Evolutionary conservation across 2,113 vertebrate species (phyloP), one percentile per base, ranked within the genome.

Genomic region (Sigmodon hispidus): DNA sequence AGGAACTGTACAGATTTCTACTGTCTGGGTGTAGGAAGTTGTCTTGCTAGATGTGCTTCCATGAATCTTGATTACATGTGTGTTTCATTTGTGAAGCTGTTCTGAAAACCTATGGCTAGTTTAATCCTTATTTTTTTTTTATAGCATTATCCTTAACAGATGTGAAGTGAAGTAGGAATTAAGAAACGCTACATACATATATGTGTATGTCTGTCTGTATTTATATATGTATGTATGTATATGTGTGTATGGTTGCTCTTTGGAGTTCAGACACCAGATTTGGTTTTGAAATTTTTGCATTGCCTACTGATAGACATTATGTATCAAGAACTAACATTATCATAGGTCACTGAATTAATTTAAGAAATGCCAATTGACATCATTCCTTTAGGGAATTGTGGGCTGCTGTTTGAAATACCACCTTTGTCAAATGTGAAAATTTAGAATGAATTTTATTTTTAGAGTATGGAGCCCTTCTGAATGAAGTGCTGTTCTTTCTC

Each of bases 331-430:
- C 98, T 98, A 88, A 43, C 98, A 99, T 99, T 99, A 99, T 97
- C 99, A 98, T 99, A 99, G 99, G 99, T 99, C 99, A 99, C 98
- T 99, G 99, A 99, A 99, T 99, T 99, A 98, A 99, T 99, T 99
- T 99, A 98, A 97, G 98, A 99, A 99, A 99, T 99, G 98, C 98
- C 99, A 99, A 98, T 99, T 98, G 98, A 98, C 98, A 97, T 98
- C 98, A 98, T 99, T 98, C 98, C 99, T 99, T 98, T 92, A 94
- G 98, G 98, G 99, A 98, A 95, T 97, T 98, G 65, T 94, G 48
- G 75, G 36, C 61, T 90, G 72, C 72, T 90, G 98, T 98, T 98
- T 98, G 98, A 96, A 98, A 97, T 98, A 98, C 93, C 98, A 97
- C 98, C 94, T 96, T 91, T 96, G 98, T 98, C 97, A 98, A 99